Evolutionary conservation across 2,113 vertebrate genomes (phyloP).

Genomic region (Arothron firmamentum): DNA sequence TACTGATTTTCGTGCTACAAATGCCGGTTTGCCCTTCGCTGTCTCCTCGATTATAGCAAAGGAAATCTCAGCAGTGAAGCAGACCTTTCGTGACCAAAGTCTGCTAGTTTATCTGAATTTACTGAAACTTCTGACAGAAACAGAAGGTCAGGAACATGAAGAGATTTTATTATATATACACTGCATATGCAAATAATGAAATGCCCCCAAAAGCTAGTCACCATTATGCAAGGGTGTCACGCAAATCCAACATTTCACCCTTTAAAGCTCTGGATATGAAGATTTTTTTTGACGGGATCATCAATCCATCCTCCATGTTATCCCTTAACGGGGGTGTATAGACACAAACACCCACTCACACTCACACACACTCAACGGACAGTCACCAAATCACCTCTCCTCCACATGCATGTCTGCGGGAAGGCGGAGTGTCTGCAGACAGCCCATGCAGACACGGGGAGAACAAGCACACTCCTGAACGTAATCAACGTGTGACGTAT

Average conservation of each 20-base stretch:
- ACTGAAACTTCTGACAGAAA: slow-evolving; percentile 14
- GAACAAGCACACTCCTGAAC: too few relatives aligned
- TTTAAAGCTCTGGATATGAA: slow-evolving; percentile 3
- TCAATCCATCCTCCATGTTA: too few relatives aligned
- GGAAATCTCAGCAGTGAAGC: slow-evolving; percentile 9
- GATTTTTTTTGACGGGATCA: background rate
- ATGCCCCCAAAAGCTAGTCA: slow-evolving; percentile 1
- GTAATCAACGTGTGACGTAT: too few relatives aligned
- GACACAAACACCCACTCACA: too few relatives aligned
- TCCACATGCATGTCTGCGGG: too few relatives aligned
- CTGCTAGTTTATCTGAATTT: slow-evolving; percentile 11
- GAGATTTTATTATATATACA: slow-evolving; percentile 28
- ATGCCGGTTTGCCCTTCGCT: background rate
- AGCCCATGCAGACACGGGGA: too few relatives aligned
- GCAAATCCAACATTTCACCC: background rate
- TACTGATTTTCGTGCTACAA: background rate
- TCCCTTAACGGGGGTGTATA: too few relatives aligned
- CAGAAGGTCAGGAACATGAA: slow-evolving; percentile 15
- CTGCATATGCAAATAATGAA: slow-evolving; percentile 23
- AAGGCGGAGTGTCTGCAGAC: too few relatives aligned
- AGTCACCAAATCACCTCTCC: too few relatives aligned
- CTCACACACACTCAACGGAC: too few relatives aligned
- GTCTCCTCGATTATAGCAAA: slow-evolving; percentile 5
- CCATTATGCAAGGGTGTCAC: slow-evolving; percentile 15
- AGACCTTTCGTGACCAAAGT: slow-evolving; percentile 1